Evolutionary conservation across 1,140 invertebrate species (phyloP).

Genomic region (Araneus ventricosus): DNA sequence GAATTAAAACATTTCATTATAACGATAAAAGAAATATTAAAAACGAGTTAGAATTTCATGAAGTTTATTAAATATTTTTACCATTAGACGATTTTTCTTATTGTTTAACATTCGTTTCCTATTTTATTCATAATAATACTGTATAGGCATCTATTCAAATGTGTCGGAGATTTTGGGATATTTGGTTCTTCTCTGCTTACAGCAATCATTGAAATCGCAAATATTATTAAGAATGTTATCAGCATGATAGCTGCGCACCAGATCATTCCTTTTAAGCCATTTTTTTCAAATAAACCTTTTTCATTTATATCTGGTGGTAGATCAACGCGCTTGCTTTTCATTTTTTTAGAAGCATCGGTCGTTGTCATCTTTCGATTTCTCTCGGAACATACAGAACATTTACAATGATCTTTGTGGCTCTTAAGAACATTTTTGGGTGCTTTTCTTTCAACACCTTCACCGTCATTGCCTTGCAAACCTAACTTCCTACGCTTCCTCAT

Average conservation of each 20-base stretch:
- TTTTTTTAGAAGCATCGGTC: background rate
- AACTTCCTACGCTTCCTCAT: background rate
- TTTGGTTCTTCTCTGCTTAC: background rate
- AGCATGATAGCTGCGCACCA: background rate
- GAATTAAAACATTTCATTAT: too few species aligned
- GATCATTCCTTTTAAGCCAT: background rate
- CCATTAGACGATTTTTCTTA: too few species aligned
- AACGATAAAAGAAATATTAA: too few species aligned
- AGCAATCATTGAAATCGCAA: background rate
- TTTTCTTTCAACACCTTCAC: background rate
- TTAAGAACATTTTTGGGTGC: background rate
- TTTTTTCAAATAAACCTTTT: background rate
- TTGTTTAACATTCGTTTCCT: too few species aligned
- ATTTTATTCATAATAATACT: too few species aligned
- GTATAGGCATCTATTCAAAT: too few species aligned
- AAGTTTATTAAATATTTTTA: too few species aligned
- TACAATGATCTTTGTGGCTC: background rate
- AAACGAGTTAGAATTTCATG: too few species aligned
- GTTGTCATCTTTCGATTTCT: background rate
- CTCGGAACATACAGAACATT: background rate
- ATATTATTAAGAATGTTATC: background rate
- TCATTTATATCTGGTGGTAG: background rate
- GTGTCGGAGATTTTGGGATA: too few species aligned
- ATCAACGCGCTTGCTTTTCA: background rate
- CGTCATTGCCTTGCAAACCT: background rate